These are phyloP conservation scores for Glaucomys volans DNA, from an alignment of 2,113 vertebrate species.

Conservation along the genomic window DNA sequence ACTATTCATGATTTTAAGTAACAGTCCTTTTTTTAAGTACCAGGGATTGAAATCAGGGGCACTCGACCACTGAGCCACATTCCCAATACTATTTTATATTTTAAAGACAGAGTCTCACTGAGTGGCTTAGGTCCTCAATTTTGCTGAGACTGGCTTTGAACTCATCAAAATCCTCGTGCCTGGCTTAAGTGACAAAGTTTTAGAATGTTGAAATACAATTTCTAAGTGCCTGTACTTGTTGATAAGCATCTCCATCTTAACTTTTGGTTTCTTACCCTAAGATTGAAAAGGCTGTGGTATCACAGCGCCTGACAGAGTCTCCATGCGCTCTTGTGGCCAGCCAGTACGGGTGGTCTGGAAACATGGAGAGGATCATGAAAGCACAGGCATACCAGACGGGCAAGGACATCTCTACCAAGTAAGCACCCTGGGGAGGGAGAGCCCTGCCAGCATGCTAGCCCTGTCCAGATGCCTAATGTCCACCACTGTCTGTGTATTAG, in stretches of 20 bases:
- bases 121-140: too few species aligned
- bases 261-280: slow-evolving; percentile 69
- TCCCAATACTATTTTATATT: too few species aligned
- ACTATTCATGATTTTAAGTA: neutral
- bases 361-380: slow-evolving; percentile 99
- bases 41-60: too few species aligned
- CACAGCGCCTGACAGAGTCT: slow-evolving; percentile 96
- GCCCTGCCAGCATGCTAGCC: neutral
- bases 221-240: neutral
- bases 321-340: slow-evolving; percentile 97
- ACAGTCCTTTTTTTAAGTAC: too few species aligned
- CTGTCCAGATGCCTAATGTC: neutral
- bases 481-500: neutral
- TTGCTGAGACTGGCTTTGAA: too few species aligned
- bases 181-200: neutral
- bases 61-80: too few species aligned
- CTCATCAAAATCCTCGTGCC: too few species aligned
- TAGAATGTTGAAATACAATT: neutral
- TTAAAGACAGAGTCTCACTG: too few species aligned
- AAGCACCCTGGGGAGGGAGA: slow-evolving; percentile 55
- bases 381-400: slow-evolving; percentile 99
- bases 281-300: slow-evolving; percentile 98
- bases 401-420: slow-evolving; percentile 99
- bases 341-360: slow-evolving; percentile 99
- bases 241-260: neutral